Evolutionary conservation across 1,140 invertebrate genomes (phyloP), one percentile per base, ranked within the genome.

Genomic region (Anagrus nilaparvatae): DNA sequence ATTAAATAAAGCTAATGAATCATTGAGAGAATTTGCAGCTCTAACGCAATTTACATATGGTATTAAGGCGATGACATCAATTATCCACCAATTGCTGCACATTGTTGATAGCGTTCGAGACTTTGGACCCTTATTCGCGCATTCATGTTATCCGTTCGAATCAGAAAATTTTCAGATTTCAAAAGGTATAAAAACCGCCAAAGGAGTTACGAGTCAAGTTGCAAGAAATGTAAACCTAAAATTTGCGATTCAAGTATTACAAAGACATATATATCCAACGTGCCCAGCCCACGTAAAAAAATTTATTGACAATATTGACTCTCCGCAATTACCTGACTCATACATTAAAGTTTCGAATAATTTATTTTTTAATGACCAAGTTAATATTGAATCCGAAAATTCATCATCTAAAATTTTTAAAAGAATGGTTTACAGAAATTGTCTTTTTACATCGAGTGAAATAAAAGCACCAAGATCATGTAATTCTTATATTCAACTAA

Each of bases 81-180:
- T 44, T 28, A 39, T 48, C 3, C 47, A 49, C 31, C 40, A 43
- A 21, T 25, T 45, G 5, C 38, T 45, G 12, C 43, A 48, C 30
- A 14, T 48, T 9, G 19, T 1, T 20, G 21, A 38, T 20, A 49
- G 43, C 31, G 47, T 42, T 3, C 10, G 12, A 30, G 10, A 39
- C 16, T 39, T 16, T 14, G 37, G 37, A 12, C 37, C 37, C 28
- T 4, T 39, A 5, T 29, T 10, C 10, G 8, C 16, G 4, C 16
- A 39, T 19, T 29, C 17, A 19, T 9, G 12, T 18, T 39, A 14
- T 29, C 6, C 25, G 2, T 39, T 28, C n/a, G 27, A 39, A 16
- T 29, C 24, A 2, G 37, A 6, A 12, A 39, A 39, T 39, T 5
- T 12, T 5, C 14, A 27, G 10, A 8, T 38, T 16, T 10, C 6